Evolutionary conservation across 2,888 invertebrate species (phyloP), one percentile per base, ranked within the genome.

Genomic region (Melanostoma scalare): DNA sequence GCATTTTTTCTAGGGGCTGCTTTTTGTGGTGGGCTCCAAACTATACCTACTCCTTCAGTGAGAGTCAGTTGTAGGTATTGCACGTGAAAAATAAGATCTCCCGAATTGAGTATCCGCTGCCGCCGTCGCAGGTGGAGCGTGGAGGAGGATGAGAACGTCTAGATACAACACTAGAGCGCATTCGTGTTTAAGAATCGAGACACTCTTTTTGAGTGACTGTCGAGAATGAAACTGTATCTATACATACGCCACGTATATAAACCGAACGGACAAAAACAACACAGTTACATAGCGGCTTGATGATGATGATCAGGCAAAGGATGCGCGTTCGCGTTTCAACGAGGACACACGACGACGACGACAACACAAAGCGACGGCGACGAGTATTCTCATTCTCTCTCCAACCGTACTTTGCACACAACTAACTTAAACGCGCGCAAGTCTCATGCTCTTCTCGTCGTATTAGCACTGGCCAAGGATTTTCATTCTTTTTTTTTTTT

Each of bases 381-480:
- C 84, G 58, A 74, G 65, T 71, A 63, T 60, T 84, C 84, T 78
- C 84, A 84, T 84, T 79, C 79, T 84, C 79, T 84, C 78, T 79
- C 74, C 74, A 79, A 71, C 78, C 78, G 84, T 79, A 84, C 84
- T 84, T 84, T 79, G 60, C 73, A 78, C 84, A 79, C 84, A 84
- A 79, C 79, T 79, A 84, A 84, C 74, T 65, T 40, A 71, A 84
- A 69, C 79, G 78, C 84, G 84, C 84, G 84, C 84, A 84, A 79
- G 84, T 84, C 74, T 42, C 63, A 65, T 82, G 60, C 82, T 84
- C 82, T 74, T 74, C 78, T 61, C 73, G 68, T 77, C 77, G 68
- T 77, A 46, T 77, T 55, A 65, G 50, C 52, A 48, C 42, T 68
- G 44, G 58, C 78, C 73, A 84, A 84, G 82, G 82, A 84, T 78